Evolutionary conservation across 2,113 vertebrate species (phyloP), one percentile per base, ranked within the genome.

Genomic region (Geococcyx californianus): DNA sequence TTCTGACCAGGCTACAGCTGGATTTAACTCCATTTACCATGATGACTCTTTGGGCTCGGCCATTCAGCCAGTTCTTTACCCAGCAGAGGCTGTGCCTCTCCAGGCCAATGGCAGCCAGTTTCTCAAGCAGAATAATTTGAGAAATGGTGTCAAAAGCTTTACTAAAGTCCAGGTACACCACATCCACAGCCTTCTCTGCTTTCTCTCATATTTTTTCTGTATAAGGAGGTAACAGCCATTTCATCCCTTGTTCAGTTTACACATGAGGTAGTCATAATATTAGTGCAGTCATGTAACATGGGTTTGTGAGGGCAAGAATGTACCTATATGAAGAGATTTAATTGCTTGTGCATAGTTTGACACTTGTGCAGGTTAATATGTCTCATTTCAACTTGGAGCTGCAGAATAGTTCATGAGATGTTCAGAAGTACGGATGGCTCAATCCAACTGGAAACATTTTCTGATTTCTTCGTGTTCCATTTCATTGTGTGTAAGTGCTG

Each of bases 391-490:
- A 1, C 25, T 67, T 79, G 28, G 36, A 59, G 54, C 13, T 58
- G 36, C 13, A 76, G 54, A 64, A 20, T 10, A 77, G 72, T 66
- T 86, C 59, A 29, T 67, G 28, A 68, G 54, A 78, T 49, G 66
- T 55, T 95, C 60, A 47, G 21, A 78, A 95, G 56, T 33, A 78
- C 58, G 86, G 81, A 94, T 95, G 88, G 95, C 68, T 95, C 92
- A 93, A 56, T 86, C 36, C 72, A 84, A 72, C 49, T 93, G 94
- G 88, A 91, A 96, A 89, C 24, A 16, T 79, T 83, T 91, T 91
- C 64, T 88, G 52, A 42, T 69, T 64, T 90, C 84, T 66, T 85
- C 8, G 40, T 80, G 51, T 84, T 96, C 84, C 66, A 11, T 89
- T 92, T 78, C 42, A 31, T 78, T 81, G 26, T 87, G 62, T 76